Percentiles rank a stretch among this genome's conserved stretches.
phyloP scores from a whole-genome alignment of 2,113 vertebrate genomes.

The Zosterops japonicus region DNA sequence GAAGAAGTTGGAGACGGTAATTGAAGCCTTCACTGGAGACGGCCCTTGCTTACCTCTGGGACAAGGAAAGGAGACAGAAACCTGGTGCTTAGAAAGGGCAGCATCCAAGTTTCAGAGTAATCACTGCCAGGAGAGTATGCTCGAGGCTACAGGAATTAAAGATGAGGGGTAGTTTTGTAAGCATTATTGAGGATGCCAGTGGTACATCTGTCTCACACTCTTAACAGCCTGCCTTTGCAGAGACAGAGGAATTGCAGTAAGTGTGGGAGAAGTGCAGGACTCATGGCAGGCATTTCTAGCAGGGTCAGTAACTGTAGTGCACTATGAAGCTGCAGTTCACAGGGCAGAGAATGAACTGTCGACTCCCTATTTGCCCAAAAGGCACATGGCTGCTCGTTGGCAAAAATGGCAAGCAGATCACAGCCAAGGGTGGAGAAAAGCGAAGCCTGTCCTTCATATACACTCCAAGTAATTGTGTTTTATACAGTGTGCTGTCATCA shows the following conservation, averaged over 20 bases:
- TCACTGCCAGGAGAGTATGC: neutral
- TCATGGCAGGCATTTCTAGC: neutral
- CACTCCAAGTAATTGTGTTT: neutral
- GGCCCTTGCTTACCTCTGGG: neutral
- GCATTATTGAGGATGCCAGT: neutral
- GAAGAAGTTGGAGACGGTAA: neutral
- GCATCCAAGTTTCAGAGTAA: neutral
- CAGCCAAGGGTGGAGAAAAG: neutral
- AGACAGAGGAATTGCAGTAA: neutral
- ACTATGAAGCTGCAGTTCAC: neutral
- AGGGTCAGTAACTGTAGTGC: neutral
- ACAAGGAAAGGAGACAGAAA: neutral
- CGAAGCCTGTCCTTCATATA: neutral
- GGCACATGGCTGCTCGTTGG: accelerated
- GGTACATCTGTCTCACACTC: neutral
- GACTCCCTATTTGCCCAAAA: neutral
- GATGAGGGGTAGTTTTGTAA: neutral
- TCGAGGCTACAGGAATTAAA: neutral
- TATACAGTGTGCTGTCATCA: neutral
- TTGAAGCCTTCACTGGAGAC: neutral
- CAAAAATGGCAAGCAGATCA: neutral
- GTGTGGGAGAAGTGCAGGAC: neutral
- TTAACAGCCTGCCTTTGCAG: neutral
- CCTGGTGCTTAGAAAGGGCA: neutral
- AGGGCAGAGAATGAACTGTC: neutral